Base-by-base conservation (phyloP, 2,797 vertebrate species). In the Sparidentex hasta region DNA sequence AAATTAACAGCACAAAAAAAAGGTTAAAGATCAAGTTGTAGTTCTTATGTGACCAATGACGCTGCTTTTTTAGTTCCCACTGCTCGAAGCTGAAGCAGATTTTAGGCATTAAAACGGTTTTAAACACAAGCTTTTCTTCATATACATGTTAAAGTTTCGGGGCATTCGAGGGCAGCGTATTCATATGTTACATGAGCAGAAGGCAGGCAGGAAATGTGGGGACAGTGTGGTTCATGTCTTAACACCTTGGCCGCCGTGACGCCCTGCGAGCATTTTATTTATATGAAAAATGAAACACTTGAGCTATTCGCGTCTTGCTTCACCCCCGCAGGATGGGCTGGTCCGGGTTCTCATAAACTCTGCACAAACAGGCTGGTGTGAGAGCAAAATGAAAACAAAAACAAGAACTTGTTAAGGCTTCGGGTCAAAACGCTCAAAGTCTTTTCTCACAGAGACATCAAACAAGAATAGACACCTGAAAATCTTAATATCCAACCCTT, bases 141-240 rank as follows among this genome's bases (percentile, higher is more conserved):
- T 13, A 2, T 3, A 14, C 1, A 55, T 23, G 5, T 52, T 18
- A 1, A 38, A 3, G n/a, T 43, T 16, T 2, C 1, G 17, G 6
- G 33, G 20, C 11, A 51, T 29, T 2, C 9, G 33, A 33, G 33
- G 33, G 7, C 33, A 33, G 1, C 33, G 7, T 8, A 33, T 33
- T 33, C 8, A 33, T 33, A 33, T 2, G 33, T 33, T 33, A 33
- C 33, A 27, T 41, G 0, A 56, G 7, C 57, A 20, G 20, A 71
- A 71, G 0, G 43, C 7, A 56, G 41, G 76, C 76, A 82, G 82
- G 76, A 84, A 77, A 59, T 56, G 68, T 18, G 43, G 16, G 44
- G 44, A 2, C 48, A 20, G 0, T 71, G 74, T 3, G 46, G 59
- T 23, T 11, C 8, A 18, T 9, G 11, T 55, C 43, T 55, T 44